Conservation (phyloP, 1,140 invertebrate genomes). For the Neodiprion pinetum region DNA sequence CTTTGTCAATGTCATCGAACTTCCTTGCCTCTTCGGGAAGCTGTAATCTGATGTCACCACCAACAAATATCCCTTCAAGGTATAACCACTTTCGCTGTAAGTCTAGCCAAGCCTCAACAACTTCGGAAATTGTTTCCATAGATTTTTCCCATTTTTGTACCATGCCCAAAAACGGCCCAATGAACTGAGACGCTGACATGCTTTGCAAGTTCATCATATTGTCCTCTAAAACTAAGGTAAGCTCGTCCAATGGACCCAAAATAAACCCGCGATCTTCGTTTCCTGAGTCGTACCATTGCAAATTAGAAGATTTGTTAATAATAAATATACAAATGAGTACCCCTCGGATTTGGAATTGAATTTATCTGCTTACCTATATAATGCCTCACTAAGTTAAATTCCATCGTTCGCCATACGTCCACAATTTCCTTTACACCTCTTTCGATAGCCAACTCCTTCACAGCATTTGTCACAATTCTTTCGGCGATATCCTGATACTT, state of each 20-base stretch:
- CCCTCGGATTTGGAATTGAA: too few relatives aligned
- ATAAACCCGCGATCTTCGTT: slow-evolving; percentile 72
- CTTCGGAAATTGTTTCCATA: slow-evolving; percentile 81
- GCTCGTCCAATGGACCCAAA: slow-evolving; percentile 82
- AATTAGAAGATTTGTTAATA: slow-evolving; percentile 2
- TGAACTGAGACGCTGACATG: slow-evolving; percentile 89
- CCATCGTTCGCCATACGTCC: slow-evolving; percentile 75
- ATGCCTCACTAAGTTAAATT: slow-evolving; percentile 75
- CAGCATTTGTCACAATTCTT: slow-evolving; percentile 84
- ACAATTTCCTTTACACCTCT: slow-evolving; percentile 81
- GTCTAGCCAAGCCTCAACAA: slow-evolving; percentile 84
- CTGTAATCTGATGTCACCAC: slow-evolving; percentile 83
- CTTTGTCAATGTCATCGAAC: slow-evolving; percentile 87
- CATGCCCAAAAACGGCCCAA: slow-evolving; percentile 81
- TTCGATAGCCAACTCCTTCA: slow-evolving; percentile 89
- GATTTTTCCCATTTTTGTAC: slow-evolving; percentile 87
- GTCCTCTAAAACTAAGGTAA: slow-evolving; percentile 83
- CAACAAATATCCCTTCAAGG: slow-evolving; percentile 89
- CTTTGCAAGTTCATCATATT: slow-evolving; percentile 89
- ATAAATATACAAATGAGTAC: background rate
- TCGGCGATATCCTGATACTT: slow-evolving; percentile 83
- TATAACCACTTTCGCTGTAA: slow-evolving; percentile 91
- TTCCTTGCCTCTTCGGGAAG: slow-evolving; percentile 87
- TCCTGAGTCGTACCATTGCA: slow-evolving; percentile 57
- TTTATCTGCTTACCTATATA: slow-evolving; percentile 62